Percentiles rank a stretch among this genome's conserved stretches.
These are phyloP conservation scores for Sphyrna mokarran DNA, from an alignment of 2,113 vertebrate species.

Conservation along the genomic window DNA sequence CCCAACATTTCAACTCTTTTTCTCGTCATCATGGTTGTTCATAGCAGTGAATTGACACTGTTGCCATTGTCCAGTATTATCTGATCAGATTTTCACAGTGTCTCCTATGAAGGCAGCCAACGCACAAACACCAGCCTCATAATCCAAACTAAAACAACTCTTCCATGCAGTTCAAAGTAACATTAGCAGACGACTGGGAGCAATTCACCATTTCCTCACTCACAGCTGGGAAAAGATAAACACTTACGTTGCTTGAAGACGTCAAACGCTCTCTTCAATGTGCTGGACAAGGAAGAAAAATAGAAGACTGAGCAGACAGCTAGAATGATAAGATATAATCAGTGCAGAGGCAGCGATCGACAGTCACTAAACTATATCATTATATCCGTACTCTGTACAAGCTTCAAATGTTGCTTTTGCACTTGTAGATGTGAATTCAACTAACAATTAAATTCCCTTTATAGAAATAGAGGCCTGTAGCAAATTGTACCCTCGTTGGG, in stretches of 20 bases:
- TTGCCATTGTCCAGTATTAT: neutral
- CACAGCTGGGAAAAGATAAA: neutral
- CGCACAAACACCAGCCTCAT: neutral
- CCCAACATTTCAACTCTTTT: neutral
- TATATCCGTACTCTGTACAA: neutral
- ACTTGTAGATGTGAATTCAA: neutral
- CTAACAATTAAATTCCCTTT: neutral
- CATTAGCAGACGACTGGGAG: neutral
- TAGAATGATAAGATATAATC: neutral
- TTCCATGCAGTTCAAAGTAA: neutral
- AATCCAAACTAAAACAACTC: neutral
- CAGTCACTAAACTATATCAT: neutral
- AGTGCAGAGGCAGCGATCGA: neutral
- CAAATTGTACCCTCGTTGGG: neutral
- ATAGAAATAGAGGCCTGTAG: neutral
- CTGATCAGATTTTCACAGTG: neutral
- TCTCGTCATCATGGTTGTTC: neutral
- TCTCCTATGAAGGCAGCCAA: neutral
- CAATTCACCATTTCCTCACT: neutral
- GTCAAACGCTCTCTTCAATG: conserved; percentile 79
- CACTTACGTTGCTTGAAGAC: conserved; percentile 88
- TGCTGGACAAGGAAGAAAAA: conserved; percentile 57
- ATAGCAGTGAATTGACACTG: neutral
- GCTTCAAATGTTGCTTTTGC: neutral
- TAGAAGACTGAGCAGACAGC: neutral